These are phyloP conservation scores for Drosophila putrida DNA, from an alignment of 2,888 invertebrate genomes.

Conservation along the genomic window DNA sequence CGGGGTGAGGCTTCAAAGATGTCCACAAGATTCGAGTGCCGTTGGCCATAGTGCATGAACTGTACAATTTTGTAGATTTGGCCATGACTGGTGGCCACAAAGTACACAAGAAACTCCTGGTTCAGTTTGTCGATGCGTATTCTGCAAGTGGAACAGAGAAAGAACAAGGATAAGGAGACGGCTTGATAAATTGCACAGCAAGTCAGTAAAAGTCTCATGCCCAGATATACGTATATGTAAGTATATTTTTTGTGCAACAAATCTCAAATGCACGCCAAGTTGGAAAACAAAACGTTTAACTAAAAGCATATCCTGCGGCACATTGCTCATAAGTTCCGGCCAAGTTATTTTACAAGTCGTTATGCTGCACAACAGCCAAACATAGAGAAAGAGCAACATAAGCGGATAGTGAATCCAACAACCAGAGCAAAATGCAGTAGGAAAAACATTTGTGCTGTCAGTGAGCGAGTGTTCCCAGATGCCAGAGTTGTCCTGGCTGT, in stretches of 20 bases:
- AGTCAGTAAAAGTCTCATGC: conserved; percentile 21
- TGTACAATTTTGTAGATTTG: conserved; percentile 97
- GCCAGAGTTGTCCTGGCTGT: conserved; percentile 44
- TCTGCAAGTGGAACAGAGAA: conserved; percentile 56
- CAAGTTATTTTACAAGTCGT: conserved; percentile 67
- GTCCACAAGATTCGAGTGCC: conserved; percentile 94
- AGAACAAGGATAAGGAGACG: conserved; percentile 4
- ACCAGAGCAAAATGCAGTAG: conserved; percentile 7
- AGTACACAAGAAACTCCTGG: conserved; percentile 94
- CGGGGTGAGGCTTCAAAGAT: conserved; percentile 94
- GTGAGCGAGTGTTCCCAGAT: conserved; percentile 59
- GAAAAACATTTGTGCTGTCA: conserved; percentile 50
- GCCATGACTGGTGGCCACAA: conserved; percentile 94
- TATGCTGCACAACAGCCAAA: conserved; percentile 33
- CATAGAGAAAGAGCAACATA: conserved; percentile 5
- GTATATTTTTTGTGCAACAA: conserved; percentile 26
- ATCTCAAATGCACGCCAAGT: conserved; percentile 55
- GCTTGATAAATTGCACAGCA: conserved; percentile 34
- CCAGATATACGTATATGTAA: no score
- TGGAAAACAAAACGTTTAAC: conserved; percentile 73
- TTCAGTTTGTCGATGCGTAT: conserved; percentile 86
- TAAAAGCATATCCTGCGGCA: conserved; percentile 76
- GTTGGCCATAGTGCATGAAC: conserved; percentile 93
- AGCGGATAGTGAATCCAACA: conserved; percentile 6
- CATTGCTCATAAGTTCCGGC: conserved; percentile 77